phyloP scores from a whole-genome alignment of 2,888 invertebrate genomes.

The Apodemia mormo region DNA sequence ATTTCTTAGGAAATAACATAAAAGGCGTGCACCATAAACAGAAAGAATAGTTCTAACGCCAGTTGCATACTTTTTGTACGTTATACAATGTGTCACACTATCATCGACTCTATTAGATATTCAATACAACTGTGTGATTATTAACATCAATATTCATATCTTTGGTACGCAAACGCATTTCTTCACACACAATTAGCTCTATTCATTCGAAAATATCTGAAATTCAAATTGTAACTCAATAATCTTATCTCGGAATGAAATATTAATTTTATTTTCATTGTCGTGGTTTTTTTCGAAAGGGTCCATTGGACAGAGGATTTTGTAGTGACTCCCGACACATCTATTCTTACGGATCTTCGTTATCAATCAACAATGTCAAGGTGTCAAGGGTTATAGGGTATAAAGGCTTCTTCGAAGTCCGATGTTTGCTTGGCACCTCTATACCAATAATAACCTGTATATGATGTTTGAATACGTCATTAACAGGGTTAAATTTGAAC shows the following conservation, averaged over 20 bases:
- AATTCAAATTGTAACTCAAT: conserved; percentile 69
- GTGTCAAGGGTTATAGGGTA: conserved; percentile 46
- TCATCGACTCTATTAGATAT: conserved; percentile 22
- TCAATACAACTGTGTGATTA: conserved; percentile 12
- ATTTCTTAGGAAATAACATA: conserved; percentile 1
- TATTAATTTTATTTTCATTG: conserved; percentile 76
- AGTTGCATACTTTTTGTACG: not conserved
- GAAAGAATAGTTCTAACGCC: conserved; percentile 1
- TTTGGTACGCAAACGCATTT: conserved; percentile 42
- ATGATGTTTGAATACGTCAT: conserved; percentile 30
- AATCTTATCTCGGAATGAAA: conserved; percentile 49
- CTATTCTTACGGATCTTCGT: conserved; percentile 26
- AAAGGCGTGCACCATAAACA: conserved; percentile 12
- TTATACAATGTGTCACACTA: conserved; percentile 6
- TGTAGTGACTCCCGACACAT: not conserved
- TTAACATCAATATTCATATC: conserved; percentile 4
- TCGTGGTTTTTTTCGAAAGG: conserved; percentile 62
- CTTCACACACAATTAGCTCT: conserved; percentile 80
- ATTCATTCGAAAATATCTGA: conserved; percentile 68
- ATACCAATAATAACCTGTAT: conserved; percentile 32
- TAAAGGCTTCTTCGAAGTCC: conserved; percentile 18
- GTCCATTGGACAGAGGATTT: conserved; percentile 26
- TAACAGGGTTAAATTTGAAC: conserved; percentile 23
- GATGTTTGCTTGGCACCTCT: conserved; percentile 34
- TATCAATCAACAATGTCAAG: conserved; percentile 42